Evolutionary conservation across 2,888 invertebrate species (phyloP), one percentile per base, ranked within the genome.

Genomic region (Beris morrisii): DNA sequence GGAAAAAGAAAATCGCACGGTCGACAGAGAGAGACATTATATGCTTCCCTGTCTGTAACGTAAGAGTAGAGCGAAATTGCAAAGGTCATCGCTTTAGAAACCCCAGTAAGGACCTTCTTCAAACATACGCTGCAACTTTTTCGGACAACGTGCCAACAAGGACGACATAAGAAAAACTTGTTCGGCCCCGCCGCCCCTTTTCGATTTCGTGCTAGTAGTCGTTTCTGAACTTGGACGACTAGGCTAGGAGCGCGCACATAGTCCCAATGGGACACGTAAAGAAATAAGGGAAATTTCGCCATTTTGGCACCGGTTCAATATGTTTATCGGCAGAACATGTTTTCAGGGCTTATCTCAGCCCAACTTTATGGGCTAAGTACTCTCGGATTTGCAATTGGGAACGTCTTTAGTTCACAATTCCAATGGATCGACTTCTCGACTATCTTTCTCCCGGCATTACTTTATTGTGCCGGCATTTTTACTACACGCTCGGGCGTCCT

Each of bases 281-380:
- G 52, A 52, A 50, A 52, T 52, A 61, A 38, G 38, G 52, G 22
- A 43, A 61, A 61, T 50, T 52, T 38, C 52, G 43, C 38, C 31
- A 50, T 61, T 61, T 61, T 61, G 61, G 61, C 61, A 38, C 50
- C 52, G 52, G 38, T 61, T 61, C 61, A 61, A 61, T 61, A 50
- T 61, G 61, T 61, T 61, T 61, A 61, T 61, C 61, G 52, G 43
- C 32, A 38, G 61, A 61, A 52, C 52, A 61, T 61, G 61, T 61
- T 61, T 38, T 38, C 52, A 22, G 61, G 15, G 61, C 61, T 61
- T 61, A 61, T 61, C 61, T 61, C n/a, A 12, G 32, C 38, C 50
- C 50, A 22, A 50, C 32, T 61, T 61, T 52, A 61, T 52, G 61
- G 52, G 9, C 61, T 52, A 38, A 61, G 50, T 61, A 61, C 50